Base-by-base conservation (phyloP, 2,797 vertebrate genomes). In the Percopsis omiscomaycus region DNA sequence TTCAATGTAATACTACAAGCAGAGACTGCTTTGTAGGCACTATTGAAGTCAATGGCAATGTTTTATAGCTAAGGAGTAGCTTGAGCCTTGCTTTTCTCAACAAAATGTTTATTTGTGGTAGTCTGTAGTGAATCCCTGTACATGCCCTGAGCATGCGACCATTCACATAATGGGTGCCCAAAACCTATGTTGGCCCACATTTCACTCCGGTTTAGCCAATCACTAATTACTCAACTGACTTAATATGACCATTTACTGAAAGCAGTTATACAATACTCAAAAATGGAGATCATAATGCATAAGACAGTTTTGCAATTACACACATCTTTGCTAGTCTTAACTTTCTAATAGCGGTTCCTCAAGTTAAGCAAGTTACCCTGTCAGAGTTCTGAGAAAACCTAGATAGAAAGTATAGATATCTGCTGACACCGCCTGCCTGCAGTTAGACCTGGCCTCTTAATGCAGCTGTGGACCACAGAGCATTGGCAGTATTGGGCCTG, bases 391-490 rank as follows among this genome's bases (percentile, higher is more conserved):
- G 37, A 69, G 64, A 42, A 63, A 64, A 75, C 5, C 15, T 12
- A 42, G 8, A 42, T 16, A 70, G 79, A 68, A 78, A 78, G 82
- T 77, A 16, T 44, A 57, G 78, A 66, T 79, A 79, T 84, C 64
- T 86, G 78, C 74, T 83, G 77, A 77, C 28, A 37, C 55, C 6
- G 13, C 27, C 13, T 59, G 45, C 54, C 12, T 55, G 75, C 68
- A 80, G 75, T 77, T 78, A 72, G 46, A 55, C 74, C 69, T 13
- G 46, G 64, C 15, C 65, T 64, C 61, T 51, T 84, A 75, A 84
- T 85, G 81, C 74, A 81, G 76, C 82, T 81, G 66, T 68, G 80
- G 77, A 84, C 86, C 84, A 73, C 80, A 86, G 70, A 85, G 74
- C 60, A 29, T 46, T 77, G 66, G 60, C 32, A 65, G 78, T 79